These are phyloP conservation scores for Strix uralensis DNA, from an alignment of 2,113 vertebrate species.

Conservation along the genomic window DNA sequence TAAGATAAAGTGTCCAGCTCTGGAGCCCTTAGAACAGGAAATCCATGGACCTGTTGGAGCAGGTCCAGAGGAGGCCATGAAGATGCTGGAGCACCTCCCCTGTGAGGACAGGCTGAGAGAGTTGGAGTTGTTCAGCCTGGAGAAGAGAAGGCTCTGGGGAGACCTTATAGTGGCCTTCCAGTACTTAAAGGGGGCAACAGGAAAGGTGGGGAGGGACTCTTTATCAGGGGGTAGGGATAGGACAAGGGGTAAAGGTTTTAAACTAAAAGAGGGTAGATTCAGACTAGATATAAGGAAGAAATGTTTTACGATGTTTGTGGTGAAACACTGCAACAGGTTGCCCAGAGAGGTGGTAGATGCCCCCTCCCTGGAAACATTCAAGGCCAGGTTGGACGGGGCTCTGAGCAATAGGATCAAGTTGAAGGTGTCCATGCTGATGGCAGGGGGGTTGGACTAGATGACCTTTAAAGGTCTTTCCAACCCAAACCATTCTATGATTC, in stretches of 20 bases:
- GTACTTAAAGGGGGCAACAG: neutral
- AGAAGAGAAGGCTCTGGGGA: neutral
- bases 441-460: neutral
- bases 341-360: neutral
- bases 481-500: neutral
- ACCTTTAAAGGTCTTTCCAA: neutral
- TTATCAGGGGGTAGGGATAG: neutral
- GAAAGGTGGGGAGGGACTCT: neutral
- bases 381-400: neutral
- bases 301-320: fast-evolving
- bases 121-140: neutral
- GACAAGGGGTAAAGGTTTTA: neutral
- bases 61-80: neutral
- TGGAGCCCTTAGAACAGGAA: neutral
- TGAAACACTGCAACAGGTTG: neutral
- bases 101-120: fast-evolving
- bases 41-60: neutral
- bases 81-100: neutral
- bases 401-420: neutral
- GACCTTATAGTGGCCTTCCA: neutral
- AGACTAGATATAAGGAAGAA: neutral
- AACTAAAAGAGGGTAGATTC: neutral
- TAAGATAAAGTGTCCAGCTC: neutral
- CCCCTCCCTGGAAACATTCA: neutral
- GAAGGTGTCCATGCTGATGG: neutral